These are phyloP conservation scores for Festucalex cinctus DNA, from an alignment of 2,113 vertebrate species.

Conservation along the genomic window DNA sequence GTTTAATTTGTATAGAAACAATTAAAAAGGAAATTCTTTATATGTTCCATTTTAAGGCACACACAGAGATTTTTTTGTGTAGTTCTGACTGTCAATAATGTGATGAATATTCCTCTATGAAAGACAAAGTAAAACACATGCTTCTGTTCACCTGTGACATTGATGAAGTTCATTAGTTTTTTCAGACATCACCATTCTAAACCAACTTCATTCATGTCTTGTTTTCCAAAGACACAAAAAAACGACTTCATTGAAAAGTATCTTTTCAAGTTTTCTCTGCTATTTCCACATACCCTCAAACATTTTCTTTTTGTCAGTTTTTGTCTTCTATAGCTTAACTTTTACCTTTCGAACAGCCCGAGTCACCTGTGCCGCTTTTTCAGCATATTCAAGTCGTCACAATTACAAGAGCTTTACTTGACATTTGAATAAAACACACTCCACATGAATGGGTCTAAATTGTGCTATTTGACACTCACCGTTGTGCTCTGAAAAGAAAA, in stretches of 20 bases:
- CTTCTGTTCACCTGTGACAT: conserved; percentile 4
- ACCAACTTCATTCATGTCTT: not conserved
- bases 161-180: not conserved
- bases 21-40: not conserved
- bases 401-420: conserved; percentile 9
- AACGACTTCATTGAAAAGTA: not conserved
- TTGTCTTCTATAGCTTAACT: not conserved
- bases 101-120: not conserved
- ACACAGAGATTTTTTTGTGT: not conserved
- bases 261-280: not conserved
- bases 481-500: conserved; percentile 7
- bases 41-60: not conserved
- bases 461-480: conserved; percentile 6
- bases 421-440: conserved; percentile 13
- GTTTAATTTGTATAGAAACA: not conserved
- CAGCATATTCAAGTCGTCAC: conserved; percentile 3
- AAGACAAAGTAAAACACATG: not conserved
- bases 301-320: not conserved
- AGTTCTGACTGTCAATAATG: conserved; percentile 1
- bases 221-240: conserved; percentile 2
- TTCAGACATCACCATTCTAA: not conserved
- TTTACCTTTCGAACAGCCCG: conserved; percentile 7
- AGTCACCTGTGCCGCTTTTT: conserved; percentile 1
- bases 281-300: not conserved
- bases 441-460: conserved; percentile 5